phyloP scores from a whole-genome alignment of 2,113 vertebrate species.

The Eubucco bourcierii region DNA sequence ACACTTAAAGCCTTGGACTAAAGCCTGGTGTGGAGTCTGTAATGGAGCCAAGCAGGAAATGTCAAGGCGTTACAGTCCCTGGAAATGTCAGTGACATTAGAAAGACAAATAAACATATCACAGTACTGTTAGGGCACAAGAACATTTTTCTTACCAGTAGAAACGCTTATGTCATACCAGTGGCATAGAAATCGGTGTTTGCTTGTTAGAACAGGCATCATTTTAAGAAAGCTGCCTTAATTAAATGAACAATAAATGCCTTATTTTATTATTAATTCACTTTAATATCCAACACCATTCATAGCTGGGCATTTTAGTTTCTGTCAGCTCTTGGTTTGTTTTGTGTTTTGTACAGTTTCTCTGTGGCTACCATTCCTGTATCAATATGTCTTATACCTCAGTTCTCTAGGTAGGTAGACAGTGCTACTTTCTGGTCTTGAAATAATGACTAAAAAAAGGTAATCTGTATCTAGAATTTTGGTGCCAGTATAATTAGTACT shows the following conservation, averaged over 20 bases:
- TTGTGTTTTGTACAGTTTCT: neutral
- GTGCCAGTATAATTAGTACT: neutral
- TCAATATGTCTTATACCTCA: neutral
- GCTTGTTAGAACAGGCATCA: fast-evolving
- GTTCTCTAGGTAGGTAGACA: neutral
- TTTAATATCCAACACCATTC: neutral
- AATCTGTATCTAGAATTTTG: neutral
- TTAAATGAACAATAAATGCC: neutral
- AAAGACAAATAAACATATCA: neutral
- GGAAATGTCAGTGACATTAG: neutral
- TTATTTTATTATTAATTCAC: neutral
- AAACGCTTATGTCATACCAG: neutral
- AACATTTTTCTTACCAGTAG: neutral
- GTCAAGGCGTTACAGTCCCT: neutral
- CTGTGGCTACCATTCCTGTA: neutral
- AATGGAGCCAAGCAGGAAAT: constrained; percentile 1
- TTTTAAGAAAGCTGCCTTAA: neutral
- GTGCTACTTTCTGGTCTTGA: neutral
- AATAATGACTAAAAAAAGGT: too few species aligned
- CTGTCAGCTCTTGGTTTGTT: neutral
- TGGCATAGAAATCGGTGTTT: neutral
- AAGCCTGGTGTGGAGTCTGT: neutral
- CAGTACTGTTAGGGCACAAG: neutral
- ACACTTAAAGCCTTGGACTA: neutral
- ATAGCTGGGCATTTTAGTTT: neutral